A percentile compares a stretch with the other conserved stretches of the same genome.
These are phyloP conservation scores for Eudasyphora cyanicolor DNA, from an alignment of 2,888 invertebrate species.

Conservation along the genomic window DNA sequence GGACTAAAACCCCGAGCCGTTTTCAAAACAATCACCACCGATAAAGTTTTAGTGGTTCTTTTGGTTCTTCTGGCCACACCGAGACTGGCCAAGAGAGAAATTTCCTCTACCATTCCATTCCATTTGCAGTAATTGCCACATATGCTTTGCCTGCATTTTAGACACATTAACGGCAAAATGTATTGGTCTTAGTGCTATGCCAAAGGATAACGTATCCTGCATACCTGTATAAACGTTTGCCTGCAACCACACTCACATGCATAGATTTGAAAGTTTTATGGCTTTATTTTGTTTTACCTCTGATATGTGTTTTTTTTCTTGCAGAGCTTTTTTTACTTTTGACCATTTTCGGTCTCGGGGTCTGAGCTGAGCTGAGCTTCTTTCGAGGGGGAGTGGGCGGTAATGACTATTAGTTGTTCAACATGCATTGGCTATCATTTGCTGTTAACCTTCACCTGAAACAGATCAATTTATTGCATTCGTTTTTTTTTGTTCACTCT, in stretches of 20 bases:
- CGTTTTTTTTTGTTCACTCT: constrained; percentile 34
- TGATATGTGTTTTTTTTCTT: constrained; percentile 18
- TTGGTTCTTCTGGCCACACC: constrained; percentile 13
- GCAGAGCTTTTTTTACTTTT: constrained; percentile 11
- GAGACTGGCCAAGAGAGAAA: not conserved
- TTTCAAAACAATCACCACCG: constrained; percentile 52
- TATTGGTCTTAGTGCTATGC: not conserved
- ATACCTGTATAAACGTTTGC: constrained; percentile 1
- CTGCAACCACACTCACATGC: not conserved
- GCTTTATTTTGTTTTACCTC: constrained; percentile 24
- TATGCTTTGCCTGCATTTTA: constrained; percentile 30
- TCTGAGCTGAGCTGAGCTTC: not conserved
- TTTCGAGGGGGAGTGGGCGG: constrained; percentile 6
- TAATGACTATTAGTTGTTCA: too few species aligned
- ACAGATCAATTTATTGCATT: constrained; percentile 69
- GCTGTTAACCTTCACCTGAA: constrained; percentile 68
- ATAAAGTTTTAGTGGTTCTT: constrained; percentile 44
- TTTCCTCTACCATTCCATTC: not conserved
- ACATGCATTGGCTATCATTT: constrained; percentile 61
- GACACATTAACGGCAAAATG: constrained; percentile 7
- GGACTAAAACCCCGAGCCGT: constrained; percentile 7
- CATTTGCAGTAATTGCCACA: constrained; percentile 31
- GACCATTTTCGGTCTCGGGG: constrained; percentile 38
- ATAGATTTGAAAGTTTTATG: constrained; percentile 21
- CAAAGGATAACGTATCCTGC: not conserved